Evolutionary conservation across 2,888 invertebrate genomes (phyloP).

Genomic region (Eucriotettix oculatus): DNA sequence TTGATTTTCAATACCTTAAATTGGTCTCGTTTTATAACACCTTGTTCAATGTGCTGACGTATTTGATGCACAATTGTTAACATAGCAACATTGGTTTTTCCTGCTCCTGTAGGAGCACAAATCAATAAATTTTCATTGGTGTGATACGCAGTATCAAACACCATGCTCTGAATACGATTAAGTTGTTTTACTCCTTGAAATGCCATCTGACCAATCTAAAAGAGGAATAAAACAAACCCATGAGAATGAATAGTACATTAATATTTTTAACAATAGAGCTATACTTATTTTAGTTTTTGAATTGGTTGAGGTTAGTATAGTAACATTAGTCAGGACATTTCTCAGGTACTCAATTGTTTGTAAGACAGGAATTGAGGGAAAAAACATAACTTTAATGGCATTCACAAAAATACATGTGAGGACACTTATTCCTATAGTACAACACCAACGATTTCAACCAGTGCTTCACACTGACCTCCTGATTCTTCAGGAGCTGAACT

Average conservation of each 20-base stretch:
- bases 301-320: conserved; percentile 1
- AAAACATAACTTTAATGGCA: no score
- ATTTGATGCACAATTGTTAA: conserved; percentile 82
- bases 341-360: no score
- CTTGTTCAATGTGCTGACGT: conserved; percentile 63
- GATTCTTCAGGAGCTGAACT: no score
- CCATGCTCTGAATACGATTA: conserved; percentile 91
- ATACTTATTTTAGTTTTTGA: conserved; percentile 9
- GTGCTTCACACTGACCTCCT: no score
- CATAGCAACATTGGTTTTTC: conserved; percentile 97
- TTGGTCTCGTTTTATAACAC: conserved; percentile 70
- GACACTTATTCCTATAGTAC: no score
- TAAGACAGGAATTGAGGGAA: no score
- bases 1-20: conserved; percentile 52
- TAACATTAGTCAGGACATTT: background rate
- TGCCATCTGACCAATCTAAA: conserved; percentile 68
- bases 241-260: background rate
- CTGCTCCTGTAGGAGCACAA: conserved; percentile 97
- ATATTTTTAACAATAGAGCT: no score
- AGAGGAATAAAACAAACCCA: background rate
- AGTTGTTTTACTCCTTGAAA: conserved; percentile 74
- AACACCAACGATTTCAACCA: no score
- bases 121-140: conserved; percentile 94
- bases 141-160: conserved; percentile 87
- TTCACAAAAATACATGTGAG: no score